Evolutionary conservation across 1,140 invertebrate species (phyloP).

Genomic region (Palaemon carinicauda): DNA sequence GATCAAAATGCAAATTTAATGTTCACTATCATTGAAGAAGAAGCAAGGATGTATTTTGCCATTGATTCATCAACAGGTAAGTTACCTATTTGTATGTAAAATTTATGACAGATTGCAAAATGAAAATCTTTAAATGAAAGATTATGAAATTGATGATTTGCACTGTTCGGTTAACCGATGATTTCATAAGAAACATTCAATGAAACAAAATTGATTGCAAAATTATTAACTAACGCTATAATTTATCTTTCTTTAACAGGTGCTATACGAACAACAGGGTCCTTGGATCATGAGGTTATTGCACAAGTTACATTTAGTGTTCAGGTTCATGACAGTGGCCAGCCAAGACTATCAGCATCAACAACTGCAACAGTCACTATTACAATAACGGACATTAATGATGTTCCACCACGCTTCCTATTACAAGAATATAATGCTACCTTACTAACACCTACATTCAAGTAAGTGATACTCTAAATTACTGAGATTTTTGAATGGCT

Average conservation of each 20-base stretch:
- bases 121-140: neutral
- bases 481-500: neutral
- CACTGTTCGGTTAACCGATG: too few species aligned
- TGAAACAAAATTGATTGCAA: neutral
- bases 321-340: slow-evolving; percentile 84
- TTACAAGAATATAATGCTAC: slow-evolving; percentile 62
- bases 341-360: slow-evolving; percentile 79
- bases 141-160: neutral
- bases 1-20: slow-evolving; percentile 80
- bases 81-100: slow-evolving; percentile 55
- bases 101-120: slow-evolving; percentile 29
- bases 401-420: slow-evolving; percentile 84
- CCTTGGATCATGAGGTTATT: slow-evolving; percentile 83
- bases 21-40: slow-evolving; percentile 84
- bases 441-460: slow-evolving; percentile 75
- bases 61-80: slow-evolving; percentile 81
- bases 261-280: slow-evolving; percentile 79
- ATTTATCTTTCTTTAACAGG: slow-evolving; percentile 64
- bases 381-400: slow-evolving; percentile 88
- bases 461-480: slow-evolving; percentile 68
- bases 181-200: neutral
- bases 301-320: slow-evolving; percentile 80
- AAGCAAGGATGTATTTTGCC: slow-evolving; percentile 78
- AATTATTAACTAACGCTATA: neutral
- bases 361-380: slow-evolving; percentile 70